Conservation (phyloP, 2,113 vertebrate species). For the Atractosteus spatula region DNA sequence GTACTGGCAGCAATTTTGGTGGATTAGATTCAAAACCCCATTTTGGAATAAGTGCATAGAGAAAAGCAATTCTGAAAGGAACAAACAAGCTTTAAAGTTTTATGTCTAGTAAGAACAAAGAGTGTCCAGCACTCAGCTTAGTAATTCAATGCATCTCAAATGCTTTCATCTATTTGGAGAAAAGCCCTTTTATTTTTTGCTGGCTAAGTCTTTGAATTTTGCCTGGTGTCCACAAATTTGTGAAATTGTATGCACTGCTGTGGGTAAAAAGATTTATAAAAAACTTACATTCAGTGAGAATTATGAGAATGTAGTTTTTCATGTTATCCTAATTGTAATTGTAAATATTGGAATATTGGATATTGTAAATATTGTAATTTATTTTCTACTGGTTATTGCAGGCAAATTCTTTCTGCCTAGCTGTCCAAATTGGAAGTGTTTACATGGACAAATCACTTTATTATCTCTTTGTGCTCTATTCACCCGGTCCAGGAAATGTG, state of each 20-base stretch:
- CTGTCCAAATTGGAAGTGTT: too few species aligned
- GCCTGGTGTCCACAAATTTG: not conserved
- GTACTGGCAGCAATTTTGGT: too few species aligned
- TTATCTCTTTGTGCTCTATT: too few species aligned
- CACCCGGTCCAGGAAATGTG: too few species aligned
- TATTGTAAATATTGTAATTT: too few species aligned
- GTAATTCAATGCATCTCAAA: conserved; percentile 1
- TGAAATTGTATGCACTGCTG: not conserved
- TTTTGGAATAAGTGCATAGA: too few species aligned
- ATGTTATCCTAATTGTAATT: conserved; percentile 2
- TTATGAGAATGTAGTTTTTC: not conserved
- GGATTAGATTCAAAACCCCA: too few species aligned
- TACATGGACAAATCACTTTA: too few species aligned
- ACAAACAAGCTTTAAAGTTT: too few species aligned
- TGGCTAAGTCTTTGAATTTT: not conserved
- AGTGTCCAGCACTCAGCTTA: not conserved
- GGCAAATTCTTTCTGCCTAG: too few species aligned
- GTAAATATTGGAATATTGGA: not conserved
- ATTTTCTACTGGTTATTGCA: too few species aligned
- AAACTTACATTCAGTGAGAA: not conserved
- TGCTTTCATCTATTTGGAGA: not conserved
- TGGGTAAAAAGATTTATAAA: not conserved
- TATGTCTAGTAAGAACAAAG: conserved; percentile 1
- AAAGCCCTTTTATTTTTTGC: not conserved
- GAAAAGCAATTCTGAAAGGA: too few species aligned